A percentile compares a stretch with the other conserved stretches of the same genome.
Conservation (phyloP, 2,797 vertebrate species). For the Scleropages formosus region DNA sequence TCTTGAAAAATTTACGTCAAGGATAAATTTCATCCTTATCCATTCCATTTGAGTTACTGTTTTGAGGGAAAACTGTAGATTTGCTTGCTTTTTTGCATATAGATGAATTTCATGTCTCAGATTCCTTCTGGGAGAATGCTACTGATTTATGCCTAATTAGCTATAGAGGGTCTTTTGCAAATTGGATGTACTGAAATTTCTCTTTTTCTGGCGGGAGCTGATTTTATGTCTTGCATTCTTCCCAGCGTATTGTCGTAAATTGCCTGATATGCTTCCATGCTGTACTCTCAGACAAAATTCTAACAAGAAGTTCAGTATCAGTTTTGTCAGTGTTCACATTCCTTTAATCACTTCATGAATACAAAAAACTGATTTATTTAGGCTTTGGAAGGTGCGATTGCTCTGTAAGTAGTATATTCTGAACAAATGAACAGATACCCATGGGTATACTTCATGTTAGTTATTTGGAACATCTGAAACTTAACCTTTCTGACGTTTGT, state of each 20-base stretch:
- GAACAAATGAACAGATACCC: neutral
- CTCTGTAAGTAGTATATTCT: neutral
- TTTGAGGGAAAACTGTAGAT: neutral
- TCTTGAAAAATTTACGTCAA: no score
- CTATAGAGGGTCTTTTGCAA: neutral
- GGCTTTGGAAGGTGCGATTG: neutral
- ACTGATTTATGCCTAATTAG: slow-evolving; percentile 12
- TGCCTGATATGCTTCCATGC: slow-evolving; percentile 7
- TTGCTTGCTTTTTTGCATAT: neutral
- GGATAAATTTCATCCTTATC: neutral
- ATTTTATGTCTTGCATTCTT: slow-evolving; percentile 15
- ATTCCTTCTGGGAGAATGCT: slow-evolving; percentile 11
- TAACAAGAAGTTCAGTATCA: slow-evolving; percentile 22
- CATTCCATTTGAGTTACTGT: neutral
- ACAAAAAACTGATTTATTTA: slow-evolving; percentile 82
- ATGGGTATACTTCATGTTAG: neutral
- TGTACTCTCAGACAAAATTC: slow-evolving; percentile 5
- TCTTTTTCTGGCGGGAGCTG: slow-evolving; percentile 7
- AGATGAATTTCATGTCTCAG: neutral
- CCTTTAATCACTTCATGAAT: slow-evolving; percentile 34
- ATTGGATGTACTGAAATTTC: slow-evolving; percentile 18
- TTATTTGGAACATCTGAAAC: slow-evolving; percentile 68
- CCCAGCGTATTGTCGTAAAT: slow-evolving; percentile 11
- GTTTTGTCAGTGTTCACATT: slow-evolving; percentile 17
- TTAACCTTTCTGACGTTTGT: slow-evolving; percentile 4